Evolutionary conservation across 2,113 vertebrate species (phyloP).

Genomic region (Silurus asotus): DNA sequence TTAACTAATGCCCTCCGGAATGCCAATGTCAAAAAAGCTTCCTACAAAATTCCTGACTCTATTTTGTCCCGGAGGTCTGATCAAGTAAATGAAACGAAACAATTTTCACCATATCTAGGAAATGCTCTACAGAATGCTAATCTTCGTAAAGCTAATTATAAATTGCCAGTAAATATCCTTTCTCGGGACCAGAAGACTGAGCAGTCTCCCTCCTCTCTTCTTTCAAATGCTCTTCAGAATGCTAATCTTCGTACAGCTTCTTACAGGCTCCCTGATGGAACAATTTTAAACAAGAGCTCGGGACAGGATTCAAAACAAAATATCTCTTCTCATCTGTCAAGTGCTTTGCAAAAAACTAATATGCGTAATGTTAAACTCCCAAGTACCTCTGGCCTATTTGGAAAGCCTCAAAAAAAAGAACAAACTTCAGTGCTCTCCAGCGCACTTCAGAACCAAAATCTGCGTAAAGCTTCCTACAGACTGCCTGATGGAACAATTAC

Average conservation of each 20-base stretch:
- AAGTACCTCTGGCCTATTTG: conserved; percentile 56
- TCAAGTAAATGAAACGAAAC: conserved; percentile 41
- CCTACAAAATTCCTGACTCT: conserved; percentile 59
- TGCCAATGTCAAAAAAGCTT: conserved; percentile 60
- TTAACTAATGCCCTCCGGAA: conserved; percentile 65
- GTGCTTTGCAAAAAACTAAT: conserved; percentile 66
- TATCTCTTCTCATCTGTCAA: conserved; percentile 66
- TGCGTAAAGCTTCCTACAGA: conserved; percentile 66
- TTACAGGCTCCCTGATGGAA: conserved; percentile 61
- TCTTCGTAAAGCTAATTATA: conserved; percentile 68
- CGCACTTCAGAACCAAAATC: conserved; percentile 66
- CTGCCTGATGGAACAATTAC: conserved; percentile 70
- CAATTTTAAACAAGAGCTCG: conserved; percentile 46
- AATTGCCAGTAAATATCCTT: conserved; percentile 60
- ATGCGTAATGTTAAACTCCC: conserved; percentile 68
- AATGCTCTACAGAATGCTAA: conserved; percentile 66
- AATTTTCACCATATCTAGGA: conserved; percentile 63
- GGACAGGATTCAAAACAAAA: conserved; percentile 46
- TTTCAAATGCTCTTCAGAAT: conserved; percentile 61
- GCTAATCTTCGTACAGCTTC: conserved; percentile 62
- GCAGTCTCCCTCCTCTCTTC: conserved; percentile 40
- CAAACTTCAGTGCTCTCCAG: conserved; percentile 60
- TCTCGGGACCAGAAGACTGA: conserved; percentile 46
- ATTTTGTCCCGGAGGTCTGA: conserved; percentile 45
- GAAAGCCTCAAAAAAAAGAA: conserved; percentile 46